Conservation (phyloP, 2,888 invertebrate species). For the Epistrophe eligans region DNA sequence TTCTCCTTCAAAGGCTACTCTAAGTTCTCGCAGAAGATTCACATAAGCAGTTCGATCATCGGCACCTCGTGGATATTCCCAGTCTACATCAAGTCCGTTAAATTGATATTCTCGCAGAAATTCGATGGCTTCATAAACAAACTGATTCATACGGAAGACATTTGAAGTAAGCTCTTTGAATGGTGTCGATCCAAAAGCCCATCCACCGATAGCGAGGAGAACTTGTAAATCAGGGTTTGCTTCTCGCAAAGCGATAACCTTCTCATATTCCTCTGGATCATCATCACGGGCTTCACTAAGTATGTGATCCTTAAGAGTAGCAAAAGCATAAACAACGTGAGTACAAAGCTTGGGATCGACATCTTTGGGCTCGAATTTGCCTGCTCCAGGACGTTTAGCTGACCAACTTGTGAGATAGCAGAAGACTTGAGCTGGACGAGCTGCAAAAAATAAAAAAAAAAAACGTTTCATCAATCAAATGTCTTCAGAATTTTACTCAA, state of each 20-base stretch:
- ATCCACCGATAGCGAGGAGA: constrained; percentile 95
- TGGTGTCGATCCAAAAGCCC: constrained; percentile 98
- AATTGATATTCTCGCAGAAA: constrained; percentile 95
- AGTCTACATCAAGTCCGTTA: constrained; percentile 96
- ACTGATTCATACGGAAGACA: constrained; percentile 96
- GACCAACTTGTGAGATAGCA: constrained; percentile 99
- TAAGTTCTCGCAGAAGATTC: constrained; percentile 91
- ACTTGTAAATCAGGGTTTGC: constrained; percentile 95
- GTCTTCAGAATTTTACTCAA: too few relatives aligned
- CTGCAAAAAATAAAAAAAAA: constrained; percentile 84
- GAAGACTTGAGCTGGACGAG: constrained; percentile 93
- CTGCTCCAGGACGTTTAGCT: constrained; percentile 93
- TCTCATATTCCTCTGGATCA: constrained; percentile 93
- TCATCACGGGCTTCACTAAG: constrained; percentile 91
- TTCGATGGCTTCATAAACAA: constrained; percentile 97
- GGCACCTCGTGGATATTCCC: constrained; percentile 96
- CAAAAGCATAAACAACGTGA: constrained; percentile 97
- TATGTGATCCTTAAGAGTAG: constrained; percentile 93
- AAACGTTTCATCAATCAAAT: neutral
- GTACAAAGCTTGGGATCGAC: constrained; percentile 96
- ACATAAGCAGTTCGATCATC: constrained; percentile 94
- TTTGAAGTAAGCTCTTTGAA: constrained; percentile 96
- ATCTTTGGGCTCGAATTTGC: constrained; percentile 95
- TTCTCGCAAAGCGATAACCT: constrained; percentile 93
- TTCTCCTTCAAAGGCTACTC: constrained; percentile 96